phyloP scores from a whole-genome alignment of 92 coral and sea anemone species.

The Epizoanthus scotinus region DNA sequence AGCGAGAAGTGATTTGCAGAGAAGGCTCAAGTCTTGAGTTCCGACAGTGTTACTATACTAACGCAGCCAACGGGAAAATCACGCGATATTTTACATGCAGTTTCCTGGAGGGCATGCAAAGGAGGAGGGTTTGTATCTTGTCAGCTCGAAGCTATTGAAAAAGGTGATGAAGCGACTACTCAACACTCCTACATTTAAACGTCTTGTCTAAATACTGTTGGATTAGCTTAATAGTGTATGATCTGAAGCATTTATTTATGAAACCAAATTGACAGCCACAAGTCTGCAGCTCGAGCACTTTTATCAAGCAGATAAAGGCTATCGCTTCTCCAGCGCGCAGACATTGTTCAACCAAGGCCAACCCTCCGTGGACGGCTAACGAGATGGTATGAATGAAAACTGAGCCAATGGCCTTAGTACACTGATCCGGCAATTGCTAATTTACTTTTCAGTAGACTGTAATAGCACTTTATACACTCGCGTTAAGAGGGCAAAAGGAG shows the following conservation, averaged over 20 bases:
- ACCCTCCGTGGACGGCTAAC: no score
- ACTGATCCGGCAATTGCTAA: conserved; percentile 19
- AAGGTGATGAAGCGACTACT: conserved; percentile 10
- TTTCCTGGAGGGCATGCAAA: not conserved
- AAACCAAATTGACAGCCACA: not conserved
- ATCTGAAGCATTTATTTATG: conserved; percentile 5
- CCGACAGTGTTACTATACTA: not conserved
- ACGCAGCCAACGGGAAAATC: not conserved
- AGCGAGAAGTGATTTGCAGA: not conserved
- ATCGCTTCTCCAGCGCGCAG: not conserved
- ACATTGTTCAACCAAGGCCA: no score
- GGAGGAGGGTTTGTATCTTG: conserved; percentile 10
- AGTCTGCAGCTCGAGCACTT: not conserved
- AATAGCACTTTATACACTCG: conserved; percentile 10
- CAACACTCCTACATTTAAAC: conserved; percentile 16
- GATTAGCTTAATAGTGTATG: not conserved
- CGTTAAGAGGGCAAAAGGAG: conserved; percentile 5
- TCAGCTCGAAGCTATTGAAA: not conserved
- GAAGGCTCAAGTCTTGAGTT: not conserved
- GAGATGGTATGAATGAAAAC: no score
- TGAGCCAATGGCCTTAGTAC: no score
- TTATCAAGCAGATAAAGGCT: not conserved
- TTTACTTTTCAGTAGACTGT: conserved; percentile 2
- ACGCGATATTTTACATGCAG: conserved; percentile 16
- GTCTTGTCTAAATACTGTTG: conserved; percentile 1